Percentiles rank a stretch among this genome's conserved stretches.
Conservation (phyloP, 1,140 invertebrate genomes). For the Drosophila insularis region DNA sequence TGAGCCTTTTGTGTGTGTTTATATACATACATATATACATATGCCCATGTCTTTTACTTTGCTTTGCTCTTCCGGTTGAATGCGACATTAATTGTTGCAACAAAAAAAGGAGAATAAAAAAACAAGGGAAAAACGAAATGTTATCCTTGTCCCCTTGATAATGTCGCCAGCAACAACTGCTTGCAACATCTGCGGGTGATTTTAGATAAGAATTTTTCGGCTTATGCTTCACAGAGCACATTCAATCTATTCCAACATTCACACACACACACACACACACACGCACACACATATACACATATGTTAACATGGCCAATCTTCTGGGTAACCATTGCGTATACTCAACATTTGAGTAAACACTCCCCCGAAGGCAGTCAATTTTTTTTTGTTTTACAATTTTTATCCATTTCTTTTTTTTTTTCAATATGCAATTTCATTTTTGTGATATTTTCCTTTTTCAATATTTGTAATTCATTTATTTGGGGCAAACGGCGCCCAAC, state of each 20-base stretch:
- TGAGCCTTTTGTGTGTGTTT: conserved; percentile 17
- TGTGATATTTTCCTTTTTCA: conserved; percentile 36
- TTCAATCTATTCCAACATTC: conserved; percentile 28
- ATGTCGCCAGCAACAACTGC: conserved; percentile 42
- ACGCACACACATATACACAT: neutral
- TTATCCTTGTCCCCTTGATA: conserved; percentile 35
- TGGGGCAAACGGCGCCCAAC: conserved; percentile 8
- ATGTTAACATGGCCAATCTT: conserved; percentile 5
- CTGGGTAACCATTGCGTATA: conserved; percentile 32
- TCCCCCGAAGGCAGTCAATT: neutral
- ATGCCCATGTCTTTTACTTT: conserved; percentile 45
- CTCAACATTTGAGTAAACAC: conserved; percentile 45
- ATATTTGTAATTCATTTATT: conserved; percentile 76
- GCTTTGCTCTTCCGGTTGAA: conserved; percentile 68
- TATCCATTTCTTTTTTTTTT: conserved; percentile 42
- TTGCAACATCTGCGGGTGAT: conserved; percentile 16
- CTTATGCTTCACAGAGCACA: conserved; percentile 16
- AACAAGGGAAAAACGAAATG: no score
- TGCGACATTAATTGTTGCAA: conserved; percentile 69
- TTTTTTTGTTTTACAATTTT: conserved; percentile 27
- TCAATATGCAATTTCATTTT: conserved; percentile 58
- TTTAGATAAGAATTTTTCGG: conserved; percentile 6
- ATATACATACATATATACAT: neutral
- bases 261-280: neutral
- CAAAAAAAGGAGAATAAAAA: conserved; percentile 43